Base-by-base conservation (phyloP, 1,140 invertebrate species). In the Drosophila kanapiae region DNA sequence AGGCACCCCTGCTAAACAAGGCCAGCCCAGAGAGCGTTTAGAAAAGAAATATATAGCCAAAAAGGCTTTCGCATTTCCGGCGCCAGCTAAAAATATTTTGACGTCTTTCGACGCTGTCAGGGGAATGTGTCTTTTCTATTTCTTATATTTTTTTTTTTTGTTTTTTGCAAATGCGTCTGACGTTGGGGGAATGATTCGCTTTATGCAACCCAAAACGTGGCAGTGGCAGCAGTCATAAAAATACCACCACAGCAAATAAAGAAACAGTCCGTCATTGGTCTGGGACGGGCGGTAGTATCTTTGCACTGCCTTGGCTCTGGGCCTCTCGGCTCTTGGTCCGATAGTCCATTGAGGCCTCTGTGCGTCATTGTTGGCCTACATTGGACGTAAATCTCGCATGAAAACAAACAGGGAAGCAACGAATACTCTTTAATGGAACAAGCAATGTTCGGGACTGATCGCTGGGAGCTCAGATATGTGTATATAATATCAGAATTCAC, bases 61-160 rank as follows among this genome's bases (percentile, higher is more conserved):
- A 84, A 86, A 80, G 80, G 63, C 76, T 83, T 82, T 86, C 80
- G 80, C 80, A 86, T 86, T 87, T 86, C 83, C 83, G 83, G 83
- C 83, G 83, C 83, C 83, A 82, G 71, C 83, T 86, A 87, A 87
- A 86, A 83, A 86, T 86, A 87, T 87, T 78, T 86, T 87, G 65
- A 87, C 75, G 79, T 86, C 75, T 86, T 82, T 82, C 61, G 60
- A 53, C 37, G 56, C 40, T 61, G 63, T 40, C 11, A 18, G 54
- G 38, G 31, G 42, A 48, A 74, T 62, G 51, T 78, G 64, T 70
- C 61, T 68, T 78, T 74, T 68, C 27, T 51, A 51, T 51, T 78
- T 78, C n/a, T 53, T 67, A 47, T 69, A 77, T 59, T 63, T 49
- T n/a, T 27, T 48, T 64, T 74, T 33, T 63, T 81, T 74, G 56